Evolutionary conservation across 2,888 invertebrate species (phyloP).

Genomic region (Eucriotettix oculatus): DNA sequence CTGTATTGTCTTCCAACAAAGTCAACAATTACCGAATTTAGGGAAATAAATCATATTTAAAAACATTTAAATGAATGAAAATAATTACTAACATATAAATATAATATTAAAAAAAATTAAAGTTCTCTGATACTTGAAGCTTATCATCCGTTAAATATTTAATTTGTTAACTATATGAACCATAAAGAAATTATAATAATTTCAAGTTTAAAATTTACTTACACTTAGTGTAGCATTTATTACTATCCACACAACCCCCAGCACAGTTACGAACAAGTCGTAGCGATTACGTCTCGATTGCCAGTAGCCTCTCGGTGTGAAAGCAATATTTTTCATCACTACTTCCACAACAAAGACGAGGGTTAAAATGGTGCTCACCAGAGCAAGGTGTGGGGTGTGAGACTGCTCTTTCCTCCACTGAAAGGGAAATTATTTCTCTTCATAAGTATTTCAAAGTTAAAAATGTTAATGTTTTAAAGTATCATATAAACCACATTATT

Average conservation of each 20-base stretch:
- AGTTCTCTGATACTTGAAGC: background rate
- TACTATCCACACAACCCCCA: constrained; percentile 93
- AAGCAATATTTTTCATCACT: constrained; percentile 94
- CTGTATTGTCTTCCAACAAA: too few relatives aligned
- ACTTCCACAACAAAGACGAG: constrained; percentile 91
- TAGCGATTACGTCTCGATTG: constrained; percentile 94
- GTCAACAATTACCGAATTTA: too few relatives aligned
- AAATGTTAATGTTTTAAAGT: too few relatives aligned
- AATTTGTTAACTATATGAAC: background rate
- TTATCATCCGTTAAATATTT: background rate
- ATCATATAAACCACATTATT: too few relatives aligned
- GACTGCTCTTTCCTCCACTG: constrained; percentile 76
- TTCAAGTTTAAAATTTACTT: constrained; percentile 15
- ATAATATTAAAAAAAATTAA: too few relatives aligned
- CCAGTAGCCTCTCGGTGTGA: constrained; percentile 96
- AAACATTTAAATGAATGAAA: too few relatives aligned
- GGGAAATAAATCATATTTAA: too few relatives aligned
- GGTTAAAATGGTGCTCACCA: constrained; percentile 76
- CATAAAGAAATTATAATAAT: background rate
- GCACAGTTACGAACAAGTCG: constrained; percentile 90
- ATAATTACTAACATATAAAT: too few relatives aligned
- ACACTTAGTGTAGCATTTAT: constrained; percentile 79
- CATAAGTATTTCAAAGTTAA: too few relatives aligned
- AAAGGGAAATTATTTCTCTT: constrained; percentile 13
- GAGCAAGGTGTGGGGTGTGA: constrained; percentile 66